Percentiles rank a stretch among this genome's conserved stretches.
phyloP scores from a whole-genome alignment of 2,797 vertebrate species.

The Enteromius argenteus region DNA sequence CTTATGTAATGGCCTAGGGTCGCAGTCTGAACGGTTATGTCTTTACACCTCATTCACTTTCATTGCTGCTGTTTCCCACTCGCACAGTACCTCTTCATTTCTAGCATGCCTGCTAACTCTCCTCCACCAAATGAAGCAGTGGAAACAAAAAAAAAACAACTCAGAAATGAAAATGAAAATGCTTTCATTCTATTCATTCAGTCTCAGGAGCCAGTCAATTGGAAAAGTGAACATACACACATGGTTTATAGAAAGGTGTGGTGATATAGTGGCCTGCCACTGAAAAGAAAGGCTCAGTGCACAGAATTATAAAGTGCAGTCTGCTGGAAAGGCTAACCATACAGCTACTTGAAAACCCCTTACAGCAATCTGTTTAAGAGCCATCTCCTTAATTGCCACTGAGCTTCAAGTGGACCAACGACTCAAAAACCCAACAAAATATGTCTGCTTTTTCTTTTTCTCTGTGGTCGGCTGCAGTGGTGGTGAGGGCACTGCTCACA shows the following conservation, averaged over 20 bases:
- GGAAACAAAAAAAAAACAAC: slow-evolving; percentile 31
- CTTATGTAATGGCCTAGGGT: slow-evolving; percentile 47
- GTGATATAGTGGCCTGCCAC: slow-evolving; percentile 41
- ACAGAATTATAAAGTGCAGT: slow-evolving; percentile 52
- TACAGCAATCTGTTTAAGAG: slow-evolving; percentile 53
- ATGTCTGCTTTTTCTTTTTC: slow-evolving; percentile 19
- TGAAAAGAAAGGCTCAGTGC: slow-evolving; percentile 21
- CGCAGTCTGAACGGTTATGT: slow-evolving; percentile 45
- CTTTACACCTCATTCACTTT: slow-evolving; percentile 56
- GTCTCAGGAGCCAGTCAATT: slow-evolving; percentile 43
- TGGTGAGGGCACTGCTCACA: not conserved
- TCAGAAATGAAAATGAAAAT: slow-evolving; percentile 51
- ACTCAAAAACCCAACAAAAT: slow-evolving; percentile 44
- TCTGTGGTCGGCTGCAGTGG: not conserved
- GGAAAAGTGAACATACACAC: slow-evolving; percentile 46
- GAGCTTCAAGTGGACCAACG: slow-evolving; percentile 8
- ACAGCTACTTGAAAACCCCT: slow-evolving; percentile 51
- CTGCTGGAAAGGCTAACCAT: slow-evolving; percentile 44
- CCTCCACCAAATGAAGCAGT: slow-evolving; percentile 33
- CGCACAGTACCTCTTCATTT: slow-evolving; percentile 47
- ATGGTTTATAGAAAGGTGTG: slow-evolving; percentile 39
- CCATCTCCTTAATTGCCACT: slow-evolving; percentile 50
- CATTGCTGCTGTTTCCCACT: slow-evolving; percentile 48
- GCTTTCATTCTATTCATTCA: slow-evolving; percentile 29
- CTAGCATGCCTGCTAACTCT: slow-evolving; percentile 28